Conservation (phyloP, 2,797 vertebrate genomes). For the Girardinus metallicus region DNA sequence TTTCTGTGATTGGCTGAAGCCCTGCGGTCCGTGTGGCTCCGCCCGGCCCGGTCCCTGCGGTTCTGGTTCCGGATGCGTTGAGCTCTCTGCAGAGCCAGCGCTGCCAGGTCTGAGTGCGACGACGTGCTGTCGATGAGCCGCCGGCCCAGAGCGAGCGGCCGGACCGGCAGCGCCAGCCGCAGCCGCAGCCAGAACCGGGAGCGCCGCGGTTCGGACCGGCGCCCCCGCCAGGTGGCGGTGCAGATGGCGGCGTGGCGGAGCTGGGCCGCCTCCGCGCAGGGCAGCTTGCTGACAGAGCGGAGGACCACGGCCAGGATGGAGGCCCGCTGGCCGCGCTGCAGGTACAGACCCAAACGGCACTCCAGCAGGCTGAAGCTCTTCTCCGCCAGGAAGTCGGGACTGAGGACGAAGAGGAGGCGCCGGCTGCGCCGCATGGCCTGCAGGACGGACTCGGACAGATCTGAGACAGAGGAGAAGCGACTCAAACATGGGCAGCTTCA, state of each 20-base stretch:
- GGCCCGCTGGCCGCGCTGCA: constrained; percentile 82
- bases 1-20: constrained; percentile 11
- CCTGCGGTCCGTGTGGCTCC: not conserved
- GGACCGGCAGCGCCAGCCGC: constrained; percentile 85
- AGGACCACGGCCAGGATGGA: constrained; percentile 84
- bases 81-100: constrained; percentile 60
- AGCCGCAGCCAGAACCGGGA: constrained; percentile 91
- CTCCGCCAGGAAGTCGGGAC: constrained; percentile 86
- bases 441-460: constrained; percentile 85
- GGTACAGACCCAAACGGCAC: constrained; percentile 88
- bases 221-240: constrained; percentile 85
- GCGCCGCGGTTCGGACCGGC: constrained; percentile 77
- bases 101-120: constrained; percentile 89
- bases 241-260: constrained; percentile 79
- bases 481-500: not conserved
- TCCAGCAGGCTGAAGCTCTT: constrained; percentile 93
- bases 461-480: constrained; percentile 60
- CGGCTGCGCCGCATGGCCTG: constrained; percentile 89
- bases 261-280: constrained; percentile 82
- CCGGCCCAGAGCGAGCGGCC: constrained; percentile 81
- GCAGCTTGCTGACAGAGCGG: constrained; percentile 72
- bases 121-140: constrained; percentile 92
- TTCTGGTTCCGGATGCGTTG: constrained; percentile 34
- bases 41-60: constrained; percentile 6
- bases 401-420: constrained; percentile 89